phyloP scores from a whole-genome alignment of 2,888 invertebrate species.

The Fragum sueziense region DNA sequence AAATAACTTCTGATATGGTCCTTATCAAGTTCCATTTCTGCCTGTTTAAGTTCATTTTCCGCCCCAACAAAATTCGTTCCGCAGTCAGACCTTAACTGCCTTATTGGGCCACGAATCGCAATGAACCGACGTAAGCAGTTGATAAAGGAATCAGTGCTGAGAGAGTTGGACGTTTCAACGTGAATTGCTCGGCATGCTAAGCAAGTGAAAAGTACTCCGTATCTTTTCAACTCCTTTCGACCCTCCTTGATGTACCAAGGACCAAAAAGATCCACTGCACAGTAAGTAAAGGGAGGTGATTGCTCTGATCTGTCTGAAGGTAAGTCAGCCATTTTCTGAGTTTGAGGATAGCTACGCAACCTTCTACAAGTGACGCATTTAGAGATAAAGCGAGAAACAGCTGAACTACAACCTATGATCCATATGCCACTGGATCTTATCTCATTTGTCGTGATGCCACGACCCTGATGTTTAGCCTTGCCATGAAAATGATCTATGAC shows the following conservation, averaged over 20 bases:
- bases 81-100: constrained; percentile 48
- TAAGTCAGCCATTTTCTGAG: constrained; percentile 25
- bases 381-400: constrained; percentile 58
- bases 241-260: constrained; percentile 62
- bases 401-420: constrained; percentile 68
- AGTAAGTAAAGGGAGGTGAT: constrained; percentile 18
- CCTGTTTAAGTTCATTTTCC: constrained; percentile 38
- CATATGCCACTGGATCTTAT: constrained; percentile 70
- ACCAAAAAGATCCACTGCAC: constrained; percentile 43
- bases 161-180: constrained; percentile 61
- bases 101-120: constrained; percentile 54
- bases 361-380: constrained; percentile 74
- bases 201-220: constrained; percentile 75
- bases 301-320: constrained; percentile 23
- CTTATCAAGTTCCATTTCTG: constrained; percentile 61
- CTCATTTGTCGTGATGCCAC: constrained; percentile 56
- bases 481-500: constrained; percentile 41
- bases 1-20: constrained; percentile 2
- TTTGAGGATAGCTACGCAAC: constrained; percentile 60
- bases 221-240: constrained; percentile 70
- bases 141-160: constrained; percentile 63
- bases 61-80: constrained; percentile 63
- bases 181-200: constrained; percentile 73
- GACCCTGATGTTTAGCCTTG: constrained; percentile 55
- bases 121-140: constrained; percentile 58